A percentile compares a stretch with the other conserved stretches of the same genome.
Evolutionary conservation across 2,888 invertebrate genomes (phyloP).

Genomic region (Macroteleia sp.): DNA sequence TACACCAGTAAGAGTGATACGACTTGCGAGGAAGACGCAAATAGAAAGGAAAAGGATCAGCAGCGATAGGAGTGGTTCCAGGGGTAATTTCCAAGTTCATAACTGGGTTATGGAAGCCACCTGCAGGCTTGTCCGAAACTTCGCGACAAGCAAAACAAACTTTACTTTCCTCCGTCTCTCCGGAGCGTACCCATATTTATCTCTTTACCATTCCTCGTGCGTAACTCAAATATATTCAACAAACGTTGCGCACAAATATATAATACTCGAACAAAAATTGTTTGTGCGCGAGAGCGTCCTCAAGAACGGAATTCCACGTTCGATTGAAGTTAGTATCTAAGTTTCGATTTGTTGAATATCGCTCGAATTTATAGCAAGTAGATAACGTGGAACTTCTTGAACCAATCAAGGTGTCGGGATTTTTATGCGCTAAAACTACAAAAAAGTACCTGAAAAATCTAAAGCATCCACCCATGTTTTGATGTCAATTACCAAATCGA

Average conservation of each 20-base stretch:
- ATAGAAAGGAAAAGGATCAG: slow-evolving; percentile 20
- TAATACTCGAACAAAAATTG: slow-evolving; percentile 11
- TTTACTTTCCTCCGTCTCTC: slow-evolving; percentile 9
- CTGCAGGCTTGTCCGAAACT: slow-evolving; percentile 56
- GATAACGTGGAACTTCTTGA: neutral
- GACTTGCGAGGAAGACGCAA: slow-evolving; percentile 1
- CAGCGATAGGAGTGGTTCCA: neutral
- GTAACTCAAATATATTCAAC: slow-evolving; percentile 37
- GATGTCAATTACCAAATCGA: neutral
- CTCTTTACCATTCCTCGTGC: slow-evolving; percentile 49
- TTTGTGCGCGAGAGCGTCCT: neutral
- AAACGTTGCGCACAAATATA: slow-evolving; percentile 30
- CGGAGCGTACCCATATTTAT: slow-evolving; percentile 33
- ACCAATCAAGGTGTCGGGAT: neutral
- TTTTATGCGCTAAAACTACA: no score
- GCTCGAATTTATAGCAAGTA: slow-evolving; percentile 5
- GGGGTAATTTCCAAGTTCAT: slow-evolving; percentile 53
- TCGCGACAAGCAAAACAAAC: slow-evolving; percentile 46
- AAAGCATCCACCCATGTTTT: no score
- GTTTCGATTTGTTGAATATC: slow-evolving; percentile 5
- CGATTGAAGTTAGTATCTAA: neutral
- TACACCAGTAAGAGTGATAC: slow-evolving; percentile 3
- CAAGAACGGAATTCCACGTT: neutral
- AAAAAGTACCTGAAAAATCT: no score
- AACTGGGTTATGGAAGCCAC: slow-evolving; percentile 56